These are phyloP conservation scores for Dinoponera quadriceps DNA, from an alignment of 1,140 invertebrate genomes.

Conservation along the genomic window DNA sequence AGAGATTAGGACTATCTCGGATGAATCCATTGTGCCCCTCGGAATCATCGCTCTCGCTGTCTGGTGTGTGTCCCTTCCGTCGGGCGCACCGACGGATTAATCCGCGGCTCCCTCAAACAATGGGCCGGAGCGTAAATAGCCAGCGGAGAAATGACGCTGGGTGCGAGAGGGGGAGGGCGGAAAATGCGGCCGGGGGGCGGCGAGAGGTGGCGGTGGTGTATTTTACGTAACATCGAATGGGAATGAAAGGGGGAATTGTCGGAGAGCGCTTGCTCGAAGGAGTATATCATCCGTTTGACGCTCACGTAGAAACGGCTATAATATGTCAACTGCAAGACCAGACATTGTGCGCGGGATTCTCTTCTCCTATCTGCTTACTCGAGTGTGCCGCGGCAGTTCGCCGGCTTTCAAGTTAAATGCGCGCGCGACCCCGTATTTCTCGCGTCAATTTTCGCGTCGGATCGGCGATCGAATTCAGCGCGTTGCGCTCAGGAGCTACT, in stretches of 20 bases:
- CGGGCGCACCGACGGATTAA: conserved; percentile 30
- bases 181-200: too few species aligned
- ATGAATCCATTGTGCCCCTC: conserved; percentile 45
- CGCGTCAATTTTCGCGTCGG: too few species aligned
- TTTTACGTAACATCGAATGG: conserved; percentile 43
- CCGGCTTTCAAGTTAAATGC: conserved; percentile 15
- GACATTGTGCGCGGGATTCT: not conserved
- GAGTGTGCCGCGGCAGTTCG: not conserved
- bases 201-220: not conserved
- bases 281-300: conserved; percentile 19
- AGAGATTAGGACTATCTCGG: conserved; percentile 42
- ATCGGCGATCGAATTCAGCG: too few species aligned
- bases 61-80: conserved; percentile 32
- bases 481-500: too few species aligned
- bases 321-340: conserved; percentile 38
- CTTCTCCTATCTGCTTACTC: not conserved
- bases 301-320: not conserved
- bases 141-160: conserved; percentile 41
- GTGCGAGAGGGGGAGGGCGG: not conserved
- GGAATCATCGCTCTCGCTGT: conserved; percentile 25
- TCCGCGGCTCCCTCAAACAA: conserved; percentile 39
- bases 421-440: not conserved
- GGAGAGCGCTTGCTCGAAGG: not conserved
- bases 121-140: conserved; percentile 47
- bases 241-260: not conserved